Evolutionary conservation across 2,113 vertebrate species (phyloP).

Genomic region (Colius striatus): DNA sequence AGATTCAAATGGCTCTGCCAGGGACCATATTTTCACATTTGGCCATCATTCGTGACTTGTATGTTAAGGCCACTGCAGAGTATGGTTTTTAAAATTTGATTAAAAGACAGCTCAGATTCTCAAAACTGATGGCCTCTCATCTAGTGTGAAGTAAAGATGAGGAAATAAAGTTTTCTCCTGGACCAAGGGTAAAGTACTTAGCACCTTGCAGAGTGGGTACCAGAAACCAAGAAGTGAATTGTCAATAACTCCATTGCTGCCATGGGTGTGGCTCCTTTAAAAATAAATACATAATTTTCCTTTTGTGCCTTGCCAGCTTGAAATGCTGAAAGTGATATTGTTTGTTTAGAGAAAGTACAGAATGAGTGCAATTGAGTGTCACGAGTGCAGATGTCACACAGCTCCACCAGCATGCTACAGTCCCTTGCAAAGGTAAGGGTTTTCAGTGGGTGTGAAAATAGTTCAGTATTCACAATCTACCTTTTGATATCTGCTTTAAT

Average conservation of each 20-base stretch:
- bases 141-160: neutral
- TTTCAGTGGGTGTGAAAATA: neutral
- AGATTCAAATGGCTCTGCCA: neutral
- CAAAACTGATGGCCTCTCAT: neutral
- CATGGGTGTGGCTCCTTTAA: neutral
- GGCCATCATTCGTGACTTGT: rapidly evolving
- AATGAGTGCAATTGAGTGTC: neutral
- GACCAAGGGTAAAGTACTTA: neutral
- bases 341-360: neutral
- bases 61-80: neutral
- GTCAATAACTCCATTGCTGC: neutral
- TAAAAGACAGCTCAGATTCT: neutral
- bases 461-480: neutral
- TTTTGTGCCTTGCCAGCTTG: neutral
- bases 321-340: neutral
- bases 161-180: neutral
- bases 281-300: neutral
- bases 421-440: neutral
- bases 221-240: neutral
- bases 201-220: neutral
- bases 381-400: neutral
- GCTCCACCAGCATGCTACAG: neutral
- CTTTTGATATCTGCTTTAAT: neutral
- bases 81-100: neutral
- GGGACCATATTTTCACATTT: neutral